Evolutionary conservation across 2,113 vertebrate genomes (phyloP), one percentile per base, ranked within the genome.

Genomic region (Heteronetta atricapilla): DNA sequence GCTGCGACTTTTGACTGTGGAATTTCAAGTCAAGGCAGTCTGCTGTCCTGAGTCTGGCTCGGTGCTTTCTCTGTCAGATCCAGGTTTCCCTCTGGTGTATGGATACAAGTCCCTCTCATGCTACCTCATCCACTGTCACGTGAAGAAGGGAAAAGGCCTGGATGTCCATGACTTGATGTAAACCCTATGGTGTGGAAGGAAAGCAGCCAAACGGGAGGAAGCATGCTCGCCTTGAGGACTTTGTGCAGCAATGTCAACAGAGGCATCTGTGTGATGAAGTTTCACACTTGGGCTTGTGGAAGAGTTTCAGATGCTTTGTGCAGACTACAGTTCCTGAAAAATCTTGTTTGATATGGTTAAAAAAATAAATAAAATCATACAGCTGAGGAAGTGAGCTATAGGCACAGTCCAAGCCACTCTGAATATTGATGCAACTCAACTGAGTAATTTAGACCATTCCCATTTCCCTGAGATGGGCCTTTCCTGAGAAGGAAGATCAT

Each of bases 341-440:
- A 89, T 5, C 25, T 73, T 20, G 36, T 33, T 80, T 91, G 68
- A 21, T 4, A 15, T 29, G 63, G 66, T 48, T 48, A 48, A 22
- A 48, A 11, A 48, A 22, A 22, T 48, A 48, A 48, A 48, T 21
- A 48, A 92, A 91, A 75, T 8, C 52, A 78, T 31, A 34, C 62
- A 69, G 18, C 38, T 36, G 53, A 72, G 34, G 80, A 70, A 66
- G 62, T 18, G 19, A 11, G 48, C 34, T 36, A 52, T 36, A 33
- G 36, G 29, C 55, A 28, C 52, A 29, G 29, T n/a, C 82, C 83
- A 92, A 93, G 86, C 78, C 78, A 62, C 77, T 67, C 72, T 55
- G 86, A 94, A 95, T 73, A 91, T 67, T 63, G 92, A 86, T 58
- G 92, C 89, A 63, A 72, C 90, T 90, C 92, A 90, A 18, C 42